phyloP scores from a whole-genome alignment of 2,888 invertebrate genomes.

The Pteria penguin region DNA sequence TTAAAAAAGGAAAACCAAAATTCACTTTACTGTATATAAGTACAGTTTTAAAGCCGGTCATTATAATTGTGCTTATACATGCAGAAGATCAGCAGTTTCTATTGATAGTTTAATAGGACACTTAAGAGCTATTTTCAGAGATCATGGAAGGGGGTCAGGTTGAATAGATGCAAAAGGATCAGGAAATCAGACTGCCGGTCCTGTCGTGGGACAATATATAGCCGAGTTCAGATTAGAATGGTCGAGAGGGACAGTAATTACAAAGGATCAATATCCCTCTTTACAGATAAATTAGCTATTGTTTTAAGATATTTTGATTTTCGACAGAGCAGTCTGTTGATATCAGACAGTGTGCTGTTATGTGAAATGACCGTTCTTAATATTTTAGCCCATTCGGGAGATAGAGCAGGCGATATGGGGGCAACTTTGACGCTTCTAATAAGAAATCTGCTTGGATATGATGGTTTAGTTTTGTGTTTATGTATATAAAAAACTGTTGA shows the following conservation, averaged over 20 bases:
- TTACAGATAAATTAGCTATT: conserved; percentile 10
- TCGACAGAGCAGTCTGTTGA: background rate
- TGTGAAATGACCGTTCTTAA: conserved; percentile 9
- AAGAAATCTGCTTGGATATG: background rate
- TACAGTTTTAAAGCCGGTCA: background rate
- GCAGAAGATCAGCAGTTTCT: conserved; percentile 10
- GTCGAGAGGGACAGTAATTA: background rate
- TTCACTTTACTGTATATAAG: background rate
- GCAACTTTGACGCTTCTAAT: background rate
- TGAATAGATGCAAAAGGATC: background rate
- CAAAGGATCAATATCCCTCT: background rate
- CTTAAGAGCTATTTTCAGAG: conserved; percentile 14
- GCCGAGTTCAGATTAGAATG: conserved; percentile 6
- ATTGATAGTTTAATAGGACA: conserved; percentile 16
- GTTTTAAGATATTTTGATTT: conserved; percentile 1
- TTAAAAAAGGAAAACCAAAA: background rate
- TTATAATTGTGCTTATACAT: background rate
- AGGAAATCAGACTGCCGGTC: background rate
- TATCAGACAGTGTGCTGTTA: background rate
- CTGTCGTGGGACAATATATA: conserved; percentile 4
- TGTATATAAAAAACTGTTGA: conserved; percentile 10
- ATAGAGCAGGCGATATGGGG: conserved; percentile 19
- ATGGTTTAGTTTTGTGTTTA: background rate
- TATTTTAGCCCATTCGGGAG: conserved; percentile 16
- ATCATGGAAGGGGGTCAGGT: conserved; percentile 11